A percentile compares a stretch with the other conserved stretches of the same genome.
phyloP scores from a whole-genome alignment of 2,113 vertebrate species.

The Conger conger region DNA sequence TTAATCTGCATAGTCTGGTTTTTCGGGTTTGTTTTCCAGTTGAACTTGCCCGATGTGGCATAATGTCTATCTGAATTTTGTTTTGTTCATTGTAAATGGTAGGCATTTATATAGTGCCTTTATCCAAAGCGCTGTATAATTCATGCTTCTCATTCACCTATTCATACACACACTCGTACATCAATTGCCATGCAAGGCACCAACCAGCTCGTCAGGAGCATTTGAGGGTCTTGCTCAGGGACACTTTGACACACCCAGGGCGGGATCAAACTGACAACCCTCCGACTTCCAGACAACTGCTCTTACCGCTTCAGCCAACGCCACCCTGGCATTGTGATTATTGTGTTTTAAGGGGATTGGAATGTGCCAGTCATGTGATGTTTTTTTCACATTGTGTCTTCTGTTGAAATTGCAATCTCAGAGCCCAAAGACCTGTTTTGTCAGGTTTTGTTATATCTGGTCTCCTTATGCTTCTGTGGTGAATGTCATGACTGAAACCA shows the following conservation, averaged over 20 bases:
- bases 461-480: neutral
- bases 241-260: no score
- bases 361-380: slow-evolving; percentile 6
- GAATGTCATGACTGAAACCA: slow-evolving; percentile 14
- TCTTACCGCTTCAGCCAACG: no score
- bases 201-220: no score
- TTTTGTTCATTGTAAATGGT: no score
- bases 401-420: slow-evolving; percentile 2
- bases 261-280: no score
- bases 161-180: no score
- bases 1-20: neutral
- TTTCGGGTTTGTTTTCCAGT: neutral
- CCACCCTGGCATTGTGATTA: neutral
- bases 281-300: no score
- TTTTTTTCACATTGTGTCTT: neutral
- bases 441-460: neutral
- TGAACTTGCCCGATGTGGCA: neutral
- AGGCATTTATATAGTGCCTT: no score
- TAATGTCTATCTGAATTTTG: neutral
- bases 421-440: neutral
- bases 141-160: no score
- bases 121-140: no score
- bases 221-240: no score
- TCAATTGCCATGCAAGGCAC: no score
- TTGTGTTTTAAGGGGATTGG: neutral